phyloP scores from a whole-genome alignment of 2,888 invertebrate genomes.

The Lycophotia porphyrea region DNA sequence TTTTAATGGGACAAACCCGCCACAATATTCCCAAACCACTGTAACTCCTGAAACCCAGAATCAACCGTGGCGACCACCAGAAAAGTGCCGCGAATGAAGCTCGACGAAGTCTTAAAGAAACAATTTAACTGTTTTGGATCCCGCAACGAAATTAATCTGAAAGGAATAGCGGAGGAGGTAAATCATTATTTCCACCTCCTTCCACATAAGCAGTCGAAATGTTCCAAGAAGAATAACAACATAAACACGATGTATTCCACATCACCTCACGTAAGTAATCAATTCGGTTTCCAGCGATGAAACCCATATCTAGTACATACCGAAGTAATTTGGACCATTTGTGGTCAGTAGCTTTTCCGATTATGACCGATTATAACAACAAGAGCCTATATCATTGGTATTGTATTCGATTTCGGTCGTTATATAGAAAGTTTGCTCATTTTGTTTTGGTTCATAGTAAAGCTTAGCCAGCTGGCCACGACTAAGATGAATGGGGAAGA shows the following conservation, averaged over 20 bases:
- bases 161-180: too few relatives aligned
- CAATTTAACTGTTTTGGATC: too few relatives aligned
- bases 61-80: too few relatives aligned
- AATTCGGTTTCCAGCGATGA: conserved; percentile 32
- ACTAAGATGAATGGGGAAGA: background rate
- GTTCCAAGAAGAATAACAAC: conserved; percentile 22
- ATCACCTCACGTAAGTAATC: conserved; percentile 16
- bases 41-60: too few relatives aligned
- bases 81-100: too few relatives aligned
- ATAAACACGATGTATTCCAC: conserved; percentile 1
- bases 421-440: conserved; percentile 26
- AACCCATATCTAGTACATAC: conserved; percentile 14
- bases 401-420: conserved; percentile 20
- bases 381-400: conserved; percentile 12
- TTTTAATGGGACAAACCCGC: too few relatives aligned
- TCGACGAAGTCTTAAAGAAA: too few relatives aligned
- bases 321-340: conserved; percentile 29
- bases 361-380: conserved; percentile 23
- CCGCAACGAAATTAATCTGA: too few relatives aligned
- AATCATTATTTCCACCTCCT: too few relatives aligned
- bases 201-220: too few relatives aligned
- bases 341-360: conserved; percentile 48
- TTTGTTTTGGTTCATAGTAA: conserved; percentile 6
- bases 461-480: background rate
- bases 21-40: too few relatives aligned